Evolutionary conservation across 2,888 invertebrate species (phyloP).

Genomic region (Tortricodes alternella): DNA sequence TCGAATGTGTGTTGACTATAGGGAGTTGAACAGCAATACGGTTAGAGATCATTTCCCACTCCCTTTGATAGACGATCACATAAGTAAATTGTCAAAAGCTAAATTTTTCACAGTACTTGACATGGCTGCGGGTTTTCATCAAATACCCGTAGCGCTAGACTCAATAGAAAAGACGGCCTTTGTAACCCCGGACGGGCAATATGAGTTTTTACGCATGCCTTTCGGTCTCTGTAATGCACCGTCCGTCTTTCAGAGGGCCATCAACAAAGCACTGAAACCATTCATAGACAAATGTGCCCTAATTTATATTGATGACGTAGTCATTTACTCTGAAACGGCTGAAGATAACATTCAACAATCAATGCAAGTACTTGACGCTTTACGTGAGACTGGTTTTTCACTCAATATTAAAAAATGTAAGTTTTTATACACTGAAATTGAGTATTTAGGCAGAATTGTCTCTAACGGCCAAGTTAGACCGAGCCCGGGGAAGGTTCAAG

Average conservation of each 20-base stretch:
- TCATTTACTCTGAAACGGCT: not conserved
- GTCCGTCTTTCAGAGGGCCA: not conserved
- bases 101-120: not conserved
- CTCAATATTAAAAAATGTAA: not conserved
- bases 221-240: not conserved
- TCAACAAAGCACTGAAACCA: not conserved
- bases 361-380: not conserved
- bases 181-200: not conserved
- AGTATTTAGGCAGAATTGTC: not conserved
- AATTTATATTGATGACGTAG: not conserved
- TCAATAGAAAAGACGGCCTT: constrained; percentile 21
- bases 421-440: not conserved
- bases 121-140: not conserved
- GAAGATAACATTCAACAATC: not conserved
- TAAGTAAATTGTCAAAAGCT: constrained; percentile 1
- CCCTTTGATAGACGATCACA: constrained; percentile 6
- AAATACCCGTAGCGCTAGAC: constrained; percentile 29
- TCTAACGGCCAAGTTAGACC: not conserved
- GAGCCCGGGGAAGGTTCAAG: not conserved
- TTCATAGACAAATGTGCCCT: not conserved
- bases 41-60: constrained; percentile 17
- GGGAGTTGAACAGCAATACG: constrained; percentile 21
- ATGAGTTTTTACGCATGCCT: not conserved
- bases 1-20: constrained; percentile 12
- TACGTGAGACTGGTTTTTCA: not conserved